Base-by-base conservation (phyloP, 2,797 vertebrate genomes). In the Myotis findleyi region DNA sequence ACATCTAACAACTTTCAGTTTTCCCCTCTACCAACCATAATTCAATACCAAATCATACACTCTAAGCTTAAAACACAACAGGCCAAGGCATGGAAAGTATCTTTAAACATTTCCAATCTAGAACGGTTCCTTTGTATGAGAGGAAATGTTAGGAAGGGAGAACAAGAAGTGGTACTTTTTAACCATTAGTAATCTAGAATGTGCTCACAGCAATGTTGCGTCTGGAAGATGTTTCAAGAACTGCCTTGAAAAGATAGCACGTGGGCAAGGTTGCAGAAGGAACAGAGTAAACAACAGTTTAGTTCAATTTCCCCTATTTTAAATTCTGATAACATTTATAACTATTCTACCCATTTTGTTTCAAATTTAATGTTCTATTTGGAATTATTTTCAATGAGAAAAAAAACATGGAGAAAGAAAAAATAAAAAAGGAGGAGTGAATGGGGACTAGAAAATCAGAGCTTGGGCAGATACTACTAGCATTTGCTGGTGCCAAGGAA, bases 401-500 rank as follows among this genome's bases (percentile, higher is more conserved):
- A 93, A 51, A 51, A 95, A 81, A 27, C 27, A 94, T 14, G 30
- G 4, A 81, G 30, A 69, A 33, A 87, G 8, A 92, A 94, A 4
- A 72, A 20, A 71, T 47, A 55, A 62, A 88, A 88, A 89, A 55
- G 38, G 33, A 77, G 9, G 95, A 75, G 25, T 71, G 49, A 94
- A 57, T 59, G 18, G 17, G 38, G 21, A 73, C 62, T 59, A 77
- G 68, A 92, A 94, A 96, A 94, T 89, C 1, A 89, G 64, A 92
- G 30, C 12, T 51, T 87, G 38, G 36, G 62, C 80, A 95, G 81
- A 83, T 51, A 27, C 6, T 89, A 53, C 36, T 83, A 51, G 49
- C 36, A 87, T 95, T 95, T 95, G 36, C n/a, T 84, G 49, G 21
- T 93, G 69, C 68, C 76, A 91, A 81, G 71, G 72, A 86, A 87